Percentiles rank a stretch among this genome's conserved stretches.
Conservation (phyloP, 2,888 invertebrate genomes). For the Orgyia antiqua region DNA sequence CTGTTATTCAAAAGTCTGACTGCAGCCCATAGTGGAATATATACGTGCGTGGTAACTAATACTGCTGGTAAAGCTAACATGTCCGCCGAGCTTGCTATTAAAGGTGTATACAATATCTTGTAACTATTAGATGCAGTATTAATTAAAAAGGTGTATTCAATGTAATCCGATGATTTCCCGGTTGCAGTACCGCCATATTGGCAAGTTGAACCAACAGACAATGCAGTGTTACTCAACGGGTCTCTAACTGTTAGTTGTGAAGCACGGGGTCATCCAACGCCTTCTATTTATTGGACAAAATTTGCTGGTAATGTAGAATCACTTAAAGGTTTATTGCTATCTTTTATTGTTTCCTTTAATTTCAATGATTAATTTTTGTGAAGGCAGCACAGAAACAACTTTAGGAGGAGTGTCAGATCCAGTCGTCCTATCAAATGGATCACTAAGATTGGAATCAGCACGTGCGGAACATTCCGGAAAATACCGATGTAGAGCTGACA, state of each 20-base stretch:
- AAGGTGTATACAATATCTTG: slow-evolving; percentile 74
- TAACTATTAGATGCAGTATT: too few relatives aligned
- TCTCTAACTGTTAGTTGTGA: slow-evolving; percentile 86
- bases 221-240: slow-evolving; percentile 84
- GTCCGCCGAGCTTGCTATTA: slow-evolving; percentile 84
- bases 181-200: slow-evolving; percentile 86
- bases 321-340: slow-evolving; percentile 6
- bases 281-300: slow-evolving; percentile 85
- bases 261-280: slow-evolving; percentile 88
- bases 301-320: slow-evolving; percentile 77
- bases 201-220: slow-evolving; percentile 85
- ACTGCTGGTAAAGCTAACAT: slow-evolving; percentile 85
- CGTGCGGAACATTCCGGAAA: slow-evolving; percentile 88
- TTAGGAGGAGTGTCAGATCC: slow-evolving; percentile 67
- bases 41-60: slow-evolving; percentile 85
- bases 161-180: neutral
- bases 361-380: slow-evolving; percentile 15
- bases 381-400: slow-evolving; percentile 64
- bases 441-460: slow-evolving; percentile 84
- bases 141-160: too few relatives aligned
- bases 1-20: slow-evolving; percentile 84
- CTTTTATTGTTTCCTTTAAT: neutral
- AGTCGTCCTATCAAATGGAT: slow-evolving; percentile 81
- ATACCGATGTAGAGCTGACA: slow-evolving; percentile 91
- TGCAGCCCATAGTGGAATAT: slow-evolving; percentile 83